Evolutionary conservation across 2,797 vertebrate genomes (phyloP).

Genomic region (Trachurus trachurus): DNA sequence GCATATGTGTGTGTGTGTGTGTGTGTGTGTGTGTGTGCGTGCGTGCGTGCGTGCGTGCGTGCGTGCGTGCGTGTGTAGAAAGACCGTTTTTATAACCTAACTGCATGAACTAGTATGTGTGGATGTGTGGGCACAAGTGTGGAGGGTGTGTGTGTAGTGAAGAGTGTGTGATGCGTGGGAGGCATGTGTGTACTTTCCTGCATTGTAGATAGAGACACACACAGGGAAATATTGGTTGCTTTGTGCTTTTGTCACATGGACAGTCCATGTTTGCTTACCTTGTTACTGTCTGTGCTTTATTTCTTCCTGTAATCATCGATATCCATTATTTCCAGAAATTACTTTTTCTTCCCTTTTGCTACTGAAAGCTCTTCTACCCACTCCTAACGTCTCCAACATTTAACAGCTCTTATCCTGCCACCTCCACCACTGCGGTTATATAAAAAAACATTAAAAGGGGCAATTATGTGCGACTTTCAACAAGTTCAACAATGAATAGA

Average conservation of each 20-base stretch:
- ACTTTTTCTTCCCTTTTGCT: slow-evolving; percentile 42
- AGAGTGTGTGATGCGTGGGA: slow-evolving; percentile 69
- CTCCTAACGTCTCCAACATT: slow-evolving; percentile 40
- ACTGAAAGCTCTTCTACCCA: slow-evolving; percentile 54
- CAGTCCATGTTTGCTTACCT: slow-evolving; percentile 42
- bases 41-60: slow-evolving; percentile 32
- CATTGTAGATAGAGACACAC: slow-evolving; percentile 16
- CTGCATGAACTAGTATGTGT: slow-evolving; percentile 57
- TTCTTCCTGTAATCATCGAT: slow-evolving; percentile 26
- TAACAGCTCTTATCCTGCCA: slow-evolving; percentile 55
- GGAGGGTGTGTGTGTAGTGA: slow-evolving; percentile 70
- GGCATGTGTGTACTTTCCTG: slow-evolving; percentile 50
- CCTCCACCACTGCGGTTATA: slow-evolving; percentile 61
- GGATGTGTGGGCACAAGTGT: slow-evolving; percentile 69
- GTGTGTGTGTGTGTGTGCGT: slow-evolving; percentile 27
- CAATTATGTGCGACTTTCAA: slow-evolving; percentile 53
- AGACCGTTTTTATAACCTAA: slow-evolving; percentile 51
- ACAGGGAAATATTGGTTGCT: slow-evolving; percentile 33
- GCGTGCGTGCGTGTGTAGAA: slow-evolving; percentile 14
- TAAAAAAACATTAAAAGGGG: slow-evolving; percentile 52
- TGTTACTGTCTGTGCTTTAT: slow-evolving; percentile 18
- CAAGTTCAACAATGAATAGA: slow-evolving; percentile 34
- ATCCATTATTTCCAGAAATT: slow-evolving; percentile 45
- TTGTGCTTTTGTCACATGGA: slow-evolving; percentile 66
- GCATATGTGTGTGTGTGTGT: slow-evolving; percentile 28